These are phyloP conservation scores for Bettongia penicillata DNA, from an alignment of 2,113 vertebrate species.

Conservation along the genomic window DNA sequence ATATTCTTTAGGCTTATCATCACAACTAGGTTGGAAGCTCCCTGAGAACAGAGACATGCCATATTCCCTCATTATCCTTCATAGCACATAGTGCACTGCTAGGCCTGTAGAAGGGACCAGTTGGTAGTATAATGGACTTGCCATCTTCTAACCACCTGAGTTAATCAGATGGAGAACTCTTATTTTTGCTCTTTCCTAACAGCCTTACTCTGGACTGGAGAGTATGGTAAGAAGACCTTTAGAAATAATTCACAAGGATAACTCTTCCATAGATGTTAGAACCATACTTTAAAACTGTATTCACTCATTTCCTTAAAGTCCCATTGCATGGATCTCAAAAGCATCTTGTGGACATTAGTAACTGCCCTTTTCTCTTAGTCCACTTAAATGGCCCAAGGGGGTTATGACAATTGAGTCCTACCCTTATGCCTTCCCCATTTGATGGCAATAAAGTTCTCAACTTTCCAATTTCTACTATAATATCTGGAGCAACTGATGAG, in stretches of 20 bases:
- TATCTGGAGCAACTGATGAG: not conserved
- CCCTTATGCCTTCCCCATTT: not conserved
- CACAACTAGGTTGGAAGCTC: conserved; percentile 28
- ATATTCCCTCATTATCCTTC: conserved; percentile 39
- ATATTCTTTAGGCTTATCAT: conserved; percentile 11
- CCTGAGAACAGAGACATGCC: conserved; percentile 35
- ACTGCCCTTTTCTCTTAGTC: conserved; percentile 46
- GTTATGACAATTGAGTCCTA: conserved; percentile 45
- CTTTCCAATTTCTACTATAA: not conserved
- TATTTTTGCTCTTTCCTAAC: not conserved
- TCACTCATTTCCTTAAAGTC: conserved; percentile 17
- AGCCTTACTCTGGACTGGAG: not conserved
- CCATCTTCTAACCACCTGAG: not conserved
- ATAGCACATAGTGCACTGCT: conserved; percentile 1
- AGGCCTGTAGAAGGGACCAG: not conserved
- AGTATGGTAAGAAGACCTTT: conserved; percentile 18
- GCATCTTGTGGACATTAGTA: conserved; percentile 12
- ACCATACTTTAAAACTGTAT: not conserved
- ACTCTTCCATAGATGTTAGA: conserved; percentile 12
- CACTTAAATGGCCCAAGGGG: conserved; percentile 1
- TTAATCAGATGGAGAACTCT: not conserved
- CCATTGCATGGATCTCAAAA: conserved; percentile 40
- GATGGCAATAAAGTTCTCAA: not conserved
- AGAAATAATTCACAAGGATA: conserved; percentile 31
- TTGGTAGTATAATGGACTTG: not conserved